These are phyloP conservation scores for Takifugu ocellatus DNA, from an alignment of 2,797 vertebrate genomes.

Conservation along the genomic window DNA sequence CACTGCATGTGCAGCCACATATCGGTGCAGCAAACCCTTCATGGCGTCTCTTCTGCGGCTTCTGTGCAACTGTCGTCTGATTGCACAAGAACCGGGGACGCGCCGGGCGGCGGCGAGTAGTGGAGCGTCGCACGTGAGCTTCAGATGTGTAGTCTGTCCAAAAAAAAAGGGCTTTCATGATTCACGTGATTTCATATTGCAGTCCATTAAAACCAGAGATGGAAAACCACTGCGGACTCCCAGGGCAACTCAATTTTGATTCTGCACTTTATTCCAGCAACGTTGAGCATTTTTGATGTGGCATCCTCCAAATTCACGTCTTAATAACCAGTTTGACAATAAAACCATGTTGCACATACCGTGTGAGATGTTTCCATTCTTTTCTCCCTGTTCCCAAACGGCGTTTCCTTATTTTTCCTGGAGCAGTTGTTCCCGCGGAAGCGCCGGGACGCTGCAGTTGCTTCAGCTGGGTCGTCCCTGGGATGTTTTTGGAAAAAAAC, in stretches of 20 bases:
- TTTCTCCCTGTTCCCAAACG: not conserved
- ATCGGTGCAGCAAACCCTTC: conserved; percentile 44
- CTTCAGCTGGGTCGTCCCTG: too few species aligned
- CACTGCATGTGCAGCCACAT: conserved; percentile 56
- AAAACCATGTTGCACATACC: conserved; percentile 82
- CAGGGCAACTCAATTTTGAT: conserved; percentile 85
- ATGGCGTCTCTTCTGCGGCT: conserved; percentile 25
- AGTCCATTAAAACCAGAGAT: conserved; percentile 69
- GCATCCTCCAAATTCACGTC: conserved; percentile 89
- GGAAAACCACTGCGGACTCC: conserved; percentile 76
- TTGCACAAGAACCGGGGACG: conserved; percentile 32
- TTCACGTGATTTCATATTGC: conserved; percentile 71
- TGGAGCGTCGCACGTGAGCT: conserved; percentile 80
- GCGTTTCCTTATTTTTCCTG: not conserved
- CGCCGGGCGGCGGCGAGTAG: conserved; percentile 25
- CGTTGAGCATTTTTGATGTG: conserved; percentile 84
- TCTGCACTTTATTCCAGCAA: conserved; percentile 93
- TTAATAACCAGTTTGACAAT: conserved; percentile 90
- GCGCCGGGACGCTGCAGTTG: too few species aligned
- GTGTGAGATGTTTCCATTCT: conserved; percentile 42
- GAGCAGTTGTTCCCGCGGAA: too few species aligned
- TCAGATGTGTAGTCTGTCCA: conserved; percentile 76
- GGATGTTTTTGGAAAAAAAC: not conserved
- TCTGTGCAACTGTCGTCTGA: conserved; percentile 34
- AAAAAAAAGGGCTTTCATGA: conserved; percentile 88